These are phyloP conservation scores for Byasa hedistus DNA, from an alignment of 2,888 invertebrate species.

Conservation along the genomic window DNA sequence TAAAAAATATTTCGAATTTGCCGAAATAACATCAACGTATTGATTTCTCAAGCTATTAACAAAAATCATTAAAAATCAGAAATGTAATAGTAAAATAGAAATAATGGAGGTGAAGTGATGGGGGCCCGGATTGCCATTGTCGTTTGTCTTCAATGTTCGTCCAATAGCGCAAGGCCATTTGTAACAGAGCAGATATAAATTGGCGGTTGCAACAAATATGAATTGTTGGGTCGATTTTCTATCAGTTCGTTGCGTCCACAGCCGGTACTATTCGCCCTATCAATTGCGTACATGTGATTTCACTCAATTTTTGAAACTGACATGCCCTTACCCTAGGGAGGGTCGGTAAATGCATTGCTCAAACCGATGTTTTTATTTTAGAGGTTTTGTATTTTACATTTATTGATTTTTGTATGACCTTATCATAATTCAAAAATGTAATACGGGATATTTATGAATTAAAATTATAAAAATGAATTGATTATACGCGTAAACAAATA, in stretches of 20 bases:
- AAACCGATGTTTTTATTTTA: constrained; percentile 57
- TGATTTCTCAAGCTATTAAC: background rate
- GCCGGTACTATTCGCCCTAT: constrained; percentile 54
- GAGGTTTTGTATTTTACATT: constrained; percentile 1
- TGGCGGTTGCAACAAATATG: constrained; percentile 69
- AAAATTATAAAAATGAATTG: no score
- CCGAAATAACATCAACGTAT: no score
- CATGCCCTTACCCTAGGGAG: constrained; percentile 59
- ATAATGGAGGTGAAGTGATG: constrained; percentile 46
- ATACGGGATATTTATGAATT: no score
- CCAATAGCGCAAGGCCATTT: constrained; percentile 68
- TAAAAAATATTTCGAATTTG: no score
- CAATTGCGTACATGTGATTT: constrained; percentile 76
- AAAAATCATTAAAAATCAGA: background rate
- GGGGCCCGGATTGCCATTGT: constrained; percentile 44
- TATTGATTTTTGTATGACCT: background rate
- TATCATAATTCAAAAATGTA: no score
- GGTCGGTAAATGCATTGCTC: constrained; percentile 60
- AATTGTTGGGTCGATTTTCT: constrained; percentile 53
- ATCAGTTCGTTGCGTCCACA: constrained; percentile 44
- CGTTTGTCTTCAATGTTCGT: constrained; percentile 71
- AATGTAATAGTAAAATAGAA: constrained; percentile 33
- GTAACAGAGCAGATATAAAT: constrained; percentile 71
- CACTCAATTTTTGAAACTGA: constrained; percentile 79
- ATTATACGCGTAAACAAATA: no score